Percentiles rank a stretch among this genome's conserved stretches.
phyloP scores from a whole-genome alignment of 2,888 invertebrate species.

The Drosophila meridiana region DNA sequence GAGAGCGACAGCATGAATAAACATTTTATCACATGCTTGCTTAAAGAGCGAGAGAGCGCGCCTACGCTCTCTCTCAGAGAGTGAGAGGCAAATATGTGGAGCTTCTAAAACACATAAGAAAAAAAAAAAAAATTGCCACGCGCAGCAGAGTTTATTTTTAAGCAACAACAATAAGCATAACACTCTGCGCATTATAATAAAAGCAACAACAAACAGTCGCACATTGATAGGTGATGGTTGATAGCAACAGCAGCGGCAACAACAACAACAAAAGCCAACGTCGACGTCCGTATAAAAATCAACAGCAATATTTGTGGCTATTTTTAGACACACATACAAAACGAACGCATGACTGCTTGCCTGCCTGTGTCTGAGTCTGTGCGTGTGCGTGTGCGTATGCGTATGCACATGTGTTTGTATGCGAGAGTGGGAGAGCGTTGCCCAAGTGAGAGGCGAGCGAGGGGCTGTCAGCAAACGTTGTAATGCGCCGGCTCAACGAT shows the following conservation, averaged over 20 bases:
- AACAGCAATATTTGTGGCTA: constrained; percentile 82
- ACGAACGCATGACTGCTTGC: constrained; percentile 69
- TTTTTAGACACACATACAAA: constrained; percentile 73
- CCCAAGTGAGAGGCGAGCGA: constrained; percentile 1
- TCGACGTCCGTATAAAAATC: constrained; percentile 74
- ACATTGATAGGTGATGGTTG: constrained; percentile 77
- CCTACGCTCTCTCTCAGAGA: constrained; percentile 10
- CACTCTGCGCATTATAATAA: constrained; percentile 75
- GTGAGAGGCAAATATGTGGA: constrained; percentile 34
- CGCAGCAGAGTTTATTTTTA: constrained; percentile 79
- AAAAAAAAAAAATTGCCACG: constrained; percentile 69
- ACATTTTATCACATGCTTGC: constrained; percentile 58
- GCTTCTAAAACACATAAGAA: constrained; percentile 30
- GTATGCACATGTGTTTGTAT: constrained; percentile 23
- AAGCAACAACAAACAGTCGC: constrained; percentile 65
- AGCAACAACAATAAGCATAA: constrained; percentile 72
- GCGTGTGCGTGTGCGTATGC: constrained; percentile 24
- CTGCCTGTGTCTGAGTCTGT: constrained; percentile 28
- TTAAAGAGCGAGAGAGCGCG: constrained; percentile 28
- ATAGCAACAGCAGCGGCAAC: constrained; percentile 59
- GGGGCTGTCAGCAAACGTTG: constrained; percentile 32
- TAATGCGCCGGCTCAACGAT: constrained; percentile 77
- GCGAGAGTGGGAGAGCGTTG: constrained; percentile 35
- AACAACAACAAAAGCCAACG: constrained; percentile 40
- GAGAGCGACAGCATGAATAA: constrained; percentile 67